Evolutionary conservation across 2,888 invertebrate genomes (phyloP).

Genomic region (Nymphalis urticae): DNA sequence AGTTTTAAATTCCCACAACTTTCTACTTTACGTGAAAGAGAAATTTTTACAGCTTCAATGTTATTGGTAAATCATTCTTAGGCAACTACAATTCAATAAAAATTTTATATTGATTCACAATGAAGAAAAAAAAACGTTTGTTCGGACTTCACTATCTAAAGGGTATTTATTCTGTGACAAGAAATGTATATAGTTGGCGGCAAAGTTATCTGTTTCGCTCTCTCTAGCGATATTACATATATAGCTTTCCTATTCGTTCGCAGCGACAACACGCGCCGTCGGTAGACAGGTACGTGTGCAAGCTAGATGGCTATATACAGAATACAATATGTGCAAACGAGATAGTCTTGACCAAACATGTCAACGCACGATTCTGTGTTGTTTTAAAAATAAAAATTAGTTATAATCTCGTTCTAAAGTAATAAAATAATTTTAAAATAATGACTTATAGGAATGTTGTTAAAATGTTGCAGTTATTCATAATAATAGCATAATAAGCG

Average conservation of each 20-base stretch:
- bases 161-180: constrained; percentile 27
- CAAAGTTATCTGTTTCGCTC: constrained; percentile 12
- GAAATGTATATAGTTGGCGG: constrained; percentile 10
- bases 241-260: constrained; percentile 12
- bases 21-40: constrained; percentile 30
- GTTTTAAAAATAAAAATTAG: constrained; percentile 5
- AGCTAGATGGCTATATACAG: constrained; percentile 3
- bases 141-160: constrained; percentile 23
- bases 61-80: constrained; percentile 16
- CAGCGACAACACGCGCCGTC: background rate
- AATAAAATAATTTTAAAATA: constrained; percentile 8
- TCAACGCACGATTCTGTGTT: constrained; percentile 1
- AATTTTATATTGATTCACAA: constrained; percentile 20
- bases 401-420: constrained; percentile 11
- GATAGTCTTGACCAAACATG: constrained; percentile 9
- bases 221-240: constrained; percentile 2
- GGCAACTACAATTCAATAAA: constrained; percentile 19
- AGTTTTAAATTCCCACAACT: constrained; percentile 22
- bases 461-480: constrained; percentile 5
- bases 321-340: constrained; percentile 8
- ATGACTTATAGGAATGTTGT: background rate
- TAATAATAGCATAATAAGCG: background rate
- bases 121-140: constrained; percentile 17
- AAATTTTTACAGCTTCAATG: constrained; percentile 26
- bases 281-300: constrained; percentile 15